Conservation (phyloP, 2,888 invertebrate species). For the Lasioglossum pauxillum region DNA sequence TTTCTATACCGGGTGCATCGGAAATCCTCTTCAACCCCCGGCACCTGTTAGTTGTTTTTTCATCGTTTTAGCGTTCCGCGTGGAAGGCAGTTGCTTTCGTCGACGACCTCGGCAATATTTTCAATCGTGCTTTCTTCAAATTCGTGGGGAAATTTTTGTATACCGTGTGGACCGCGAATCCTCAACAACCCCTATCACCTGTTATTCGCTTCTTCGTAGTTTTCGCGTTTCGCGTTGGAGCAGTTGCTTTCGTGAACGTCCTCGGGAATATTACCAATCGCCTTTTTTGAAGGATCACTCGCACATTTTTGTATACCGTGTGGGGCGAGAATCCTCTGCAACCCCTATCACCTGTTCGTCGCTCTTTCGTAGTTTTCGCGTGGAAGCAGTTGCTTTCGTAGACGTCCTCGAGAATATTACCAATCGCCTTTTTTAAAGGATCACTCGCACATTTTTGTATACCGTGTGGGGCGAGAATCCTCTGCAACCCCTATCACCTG, state of each 20-base stretch:
- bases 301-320: too few relatives aligned
- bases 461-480: background rate
- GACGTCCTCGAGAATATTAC: too few relatives aligned
- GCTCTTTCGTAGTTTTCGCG: too few relatives aligned
- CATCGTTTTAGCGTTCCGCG: background rate
- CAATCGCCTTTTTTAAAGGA: too few relatives aligned
- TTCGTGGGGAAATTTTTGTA: background rate
- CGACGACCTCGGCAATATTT: background rate
- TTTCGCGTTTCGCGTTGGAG: too few relatives aligned
- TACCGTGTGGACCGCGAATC: background rate
- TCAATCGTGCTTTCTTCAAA: background rate
- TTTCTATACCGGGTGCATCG: background rate
- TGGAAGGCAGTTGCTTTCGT: background rate
- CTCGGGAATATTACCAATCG: too few relatives aligned
- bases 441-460: background rate
- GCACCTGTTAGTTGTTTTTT: background rate
- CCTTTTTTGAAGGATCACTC: too few relatives aligned
- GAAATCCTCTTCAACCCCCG: background rate
- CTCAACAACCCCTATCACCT: background rate
- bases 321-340: too few relatives aligned
- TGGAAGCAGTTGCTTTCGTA: too few relatives aligned
- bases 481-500: background rate
- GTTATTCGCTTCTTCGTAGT: too few relatives aligned
- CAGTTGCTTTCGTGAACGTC: too few relatives aligned
- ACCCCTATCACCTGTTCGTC: too few relatives aligned